Evolutionary conservation across 2,113 vertebrate species (phyloP).

Genomic region (Sinocyclocheilus maitianheensis): DNA sequence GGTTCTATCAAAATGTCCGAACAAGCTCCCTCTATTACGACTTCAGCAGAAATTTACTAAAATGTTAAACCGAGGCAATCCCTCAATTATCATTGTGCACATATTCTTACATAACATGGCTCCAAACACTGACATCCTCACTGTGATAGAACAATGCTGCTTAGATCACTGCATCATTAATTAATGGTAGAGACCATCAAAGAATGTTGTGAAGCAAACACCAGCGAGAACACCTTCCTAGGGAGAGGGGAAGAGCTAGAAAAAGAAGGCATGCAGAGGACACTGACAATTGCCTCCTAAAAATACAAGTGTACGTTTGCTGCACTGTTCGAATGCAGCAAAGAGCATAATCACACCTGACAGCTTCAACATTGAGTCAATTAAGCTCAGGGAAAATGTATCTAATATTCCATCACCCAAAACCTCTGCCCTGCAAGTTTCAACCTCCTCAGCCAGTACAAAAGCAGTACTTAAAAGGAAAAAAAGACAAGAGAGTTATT

Average conservation of each 20-base stretch:
- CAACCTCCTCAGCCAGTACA: slow-evolving; percentile 58
- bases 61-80: slow-evolving; percentile 50
- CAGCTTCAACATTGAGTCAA: slow-evolving; percentile 77
- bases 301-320: slow-evolving; percentile 63
- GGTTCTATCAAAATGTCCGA: slow-evolving; percentile 56
- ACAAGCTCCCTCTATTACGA: slow-evolving; percentile 57
- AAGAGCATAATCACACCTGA: slow-evolving; percentile 72
- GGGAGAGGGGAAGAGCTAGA: not conserved
- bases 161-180: slow-evolving; percentile 47
- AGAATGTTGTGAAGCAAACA: slow-evolving; percentile 54
- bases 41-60: slow-evolving; percentile 52
- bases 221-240: not conserved
- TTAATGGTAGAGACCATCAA: slow-evolving; percentile 50
- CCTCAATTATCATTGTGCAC: slow-evolving; percentile 47
- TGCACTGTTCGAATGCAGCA: slow-evolving; percentile 54
- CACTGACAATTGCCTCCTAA: slow-evolving; percentile 57
- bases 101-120: slow-evolving; percentile 22
- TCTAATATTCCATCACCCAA: slow-evolving; percentile 73
- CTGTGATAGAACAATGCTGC: slow-evolving; percentile 62
- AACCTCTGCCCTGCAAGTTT: slow-evolving; percentile 67
- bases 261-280: slow-evolving; percentile 57
- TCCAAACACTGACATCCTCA: slow-evolving; percentile 59
- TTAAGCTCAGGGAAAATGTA: slow-evolving; percentile 72
- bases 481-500: not conserved
- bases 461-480: too few species aligned